These are phyloP conservation scores for Silurus glanis DNA, from an alignment of 2,113 vertebrate species.

Conservation along the genomic window DNA sequence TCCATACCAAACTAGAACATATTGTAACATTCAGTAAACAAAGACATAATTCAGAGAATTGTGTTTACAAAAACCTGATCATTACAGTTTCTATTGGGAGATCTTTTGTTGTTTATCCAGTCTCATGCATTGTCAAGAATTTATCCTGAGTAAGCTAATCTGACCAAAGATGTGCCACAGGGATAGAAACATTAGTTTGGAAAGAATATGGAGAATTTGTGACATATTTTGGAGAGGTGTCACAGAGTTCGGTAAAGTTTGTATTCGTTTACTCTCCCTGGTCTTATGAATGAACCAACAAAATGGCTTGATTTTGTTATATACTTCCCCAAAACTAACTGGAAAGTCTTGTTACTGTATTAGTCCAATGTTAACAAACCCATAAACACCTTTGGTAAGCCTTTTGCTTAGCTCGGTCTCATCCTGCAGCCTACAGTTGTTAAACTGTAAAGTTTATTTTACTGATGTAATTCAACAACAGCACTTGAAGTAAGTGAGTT, in stretches of 20 bases:
- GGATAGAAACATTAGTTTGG: neutral
- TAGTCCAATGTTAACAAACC: no score
- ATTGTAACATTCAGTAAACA: neutral
- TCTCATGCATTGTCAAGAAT: neutral
- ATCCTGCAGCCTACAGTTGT: neutral
- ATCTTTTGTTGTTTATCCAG: neutral
- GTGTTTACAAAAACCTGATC: neutral
- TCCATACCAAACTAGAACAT: neutral
- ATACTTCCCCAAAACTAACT: no score
- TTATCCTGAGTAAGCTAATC: neutral
- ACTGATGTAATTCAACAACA: neutral
- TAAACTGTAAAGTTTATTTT: neutral
- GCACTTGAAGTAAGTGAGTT: neutral
- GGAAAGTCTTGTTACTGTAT: no score
- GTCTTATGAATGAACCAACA: no score
- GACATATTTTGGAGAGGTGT: no score
- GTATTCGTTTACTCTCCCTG: no score
- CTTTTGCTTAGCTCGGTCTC: neutral
- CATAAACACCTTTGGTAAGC: no score
- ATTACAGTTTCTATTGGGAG: neutral
- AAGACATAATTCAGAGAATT: neutral
- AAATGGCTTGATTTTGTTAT: no score
- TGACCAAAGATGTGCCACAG: neutral
- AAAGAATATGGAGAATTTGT: no score
- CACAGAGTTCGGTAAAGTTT: no score